Evolutionary conservation across 2,888 invertebrate genomes (phyloP), one percentile per base, ranked within the genome.

Genomic region (Ptychoptera contaminata): DNA sequence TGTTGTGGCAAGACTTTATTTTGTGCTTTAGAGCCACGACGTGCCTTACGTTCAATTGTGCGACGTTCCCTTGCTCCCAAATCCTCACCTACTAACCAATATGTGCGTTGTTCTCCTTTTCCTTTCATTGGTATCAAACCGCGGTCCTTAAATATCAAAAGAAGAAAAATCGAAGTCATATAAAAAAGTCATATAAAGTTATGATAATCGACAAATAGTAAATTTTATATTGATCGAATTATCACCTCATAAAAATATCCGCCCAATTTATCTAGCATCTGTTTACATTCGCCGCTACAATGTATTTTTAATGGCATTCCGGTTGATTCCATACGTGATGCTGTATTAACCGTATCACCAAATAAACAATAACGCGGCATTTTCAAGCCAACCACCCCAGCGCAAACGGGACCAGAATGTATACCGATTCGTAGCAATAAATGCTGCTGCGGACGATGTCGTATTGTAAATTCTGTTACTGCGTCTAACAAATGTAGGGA

Each of bases 271-370:
- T 78, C 77, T 9, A 88, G 65, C 2, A 86, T 60, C 1, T 70
- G 59, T 50, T 79, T 79, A 55, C 83, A 85, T 38, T 82, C 73
- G 43, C 70, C 66, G 58, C 86, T 86, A 61, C 86, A 86, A 67
- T 88, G 88, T 47, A 88, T 84, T 65, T 82, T 83, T 47, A 85
- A 60, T 1, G 86, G 85, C 77, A 74, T 70, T 48, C 87, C 87
- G 1, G 83, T 83, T 0, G 87, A 87, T 65, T 88, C 88, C 74
- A 88, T 85, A 15, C 88, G 71, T 46, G 85, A 85, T 1, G 88
- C 83, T 0, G 91, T 91, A 58, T 91, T 92, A 1, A 92, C 92
- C 0, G 92, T 92, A 58, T 92, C 92, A 0, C 92, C 92, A 56
- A 92, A 92, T 3, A 92, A 68, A 56, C 91, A 92, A 58, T 90